Evolutionary conservation across 2,113 vertebrate genomes (phyloP).

Genomic region (Dasyurus viverrinus): DNA sequence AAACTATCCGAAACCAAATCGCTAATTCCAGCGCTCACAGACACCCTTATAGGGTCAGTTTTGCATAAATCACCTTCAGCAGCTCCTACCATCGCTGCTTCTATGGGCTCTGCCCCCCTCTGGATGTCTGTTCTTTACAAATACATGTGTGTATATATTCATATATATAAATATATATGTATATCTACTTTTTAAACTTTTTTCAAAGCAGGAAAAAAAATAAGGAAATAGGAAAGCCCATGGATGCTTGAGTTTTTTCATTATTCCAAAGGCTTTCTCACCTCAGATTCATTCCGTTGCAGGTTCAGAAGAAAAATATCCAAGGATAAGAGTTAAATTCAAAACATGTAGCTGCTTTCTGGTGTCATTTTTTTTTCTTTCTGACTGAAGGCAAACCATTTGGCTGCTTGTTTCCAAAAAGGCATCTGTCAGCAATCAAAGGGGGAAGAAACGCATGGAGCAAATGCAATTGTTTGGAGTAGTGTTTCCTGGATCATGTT

Average conservation of each 20-base stretch:
- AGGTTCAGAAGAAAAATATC: slow-evolving; percentile 81
- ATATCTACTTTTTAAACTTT: background rate
- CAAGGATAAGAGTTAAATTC: slow-evolving; percentile 88
- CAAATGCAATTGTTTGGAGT: slow-evolving; percentile 92
- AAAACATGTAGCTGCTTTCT: slow-evolving; percentile 86
- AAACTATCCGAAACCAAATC: background rate
- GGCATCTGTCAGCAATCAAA: slow-evolving; percentile 95
- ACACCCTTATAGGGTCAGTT: background rate
- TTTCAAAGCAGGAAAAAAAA: background rate
- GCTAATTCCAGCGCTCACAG: background rate
- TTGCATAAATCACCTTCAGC: background rate
- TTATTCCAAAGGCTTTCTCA: slow-evolving; percentile 75
- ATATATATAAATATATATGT: background rate
- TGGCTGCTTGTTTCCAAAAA: slow-evolving; percentile 91
- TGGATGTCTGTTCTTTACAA: background rate
- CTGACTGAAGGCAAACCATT: slow-evolving; percentile 88
- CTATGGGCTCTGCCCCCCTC: background rate
- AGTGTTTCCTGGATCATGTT: slow-evolving; percentile 91
- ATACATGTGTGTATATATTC: background rate
- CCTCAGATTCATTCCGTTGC: slow-evolving; percentile 77
- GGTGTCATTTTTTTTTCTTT: slow-evolving; percentile 78
- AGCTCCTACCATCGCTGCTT: slow-evolving; percentile 3
- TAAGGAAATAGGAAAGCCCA: slow-evolving; percentile 5
- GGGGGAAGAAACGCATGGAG: slow-evolving; percentile 89
- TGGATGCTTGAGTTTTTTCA: slow-evolving; percentile 61